Evolutionary conservation across 2,797 vertebrate species (phyloP).

Genomic region (Amniataba percoides): DNA sequence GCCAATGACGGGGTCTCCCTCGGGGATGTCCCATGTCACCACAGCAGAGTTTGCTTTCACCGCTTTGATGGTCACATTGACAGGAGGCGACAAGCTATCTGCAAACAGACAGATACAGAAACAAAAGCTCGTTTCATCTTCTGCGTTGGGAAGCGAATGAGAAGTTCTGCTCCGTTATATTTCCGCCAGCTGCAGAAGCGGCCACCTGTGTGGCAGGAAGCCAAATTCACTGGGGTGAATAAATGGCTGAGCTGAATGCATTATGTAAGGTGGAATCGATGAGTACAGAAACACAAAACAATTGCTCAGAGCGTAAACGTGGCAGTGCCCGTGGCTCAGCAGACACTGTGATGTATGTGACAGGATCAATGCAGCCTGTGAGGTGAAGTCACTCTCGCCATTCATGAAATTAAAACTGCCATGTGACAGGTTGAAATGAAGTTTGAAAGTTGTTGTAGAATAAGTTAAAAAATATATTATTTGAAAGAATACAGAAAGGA

Average conservation of each 20-base stretch:
- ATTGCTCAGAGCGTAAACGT: slow-evolving; percentile 5
- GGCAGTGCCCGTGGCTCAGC: not conserved
- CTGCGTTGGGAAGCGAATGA: slow-evolving; percentile 19
- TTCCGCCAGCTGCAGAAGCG: slow-evolving; percentile 12
- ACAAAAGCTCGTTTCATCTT: slow-evolving; percentile 30
- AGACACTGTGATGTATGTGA: not conserved
- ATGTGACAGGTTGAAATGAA: not conserved
- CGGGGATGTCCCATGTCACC: slow-evolving; percentile 96
- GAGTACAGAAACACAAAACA: slow-evolving; percentile 27
- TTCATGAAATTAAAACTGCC: slow-evolving; percentile 2
- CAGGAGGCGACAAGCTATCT: slow-evolving; percentile 94
- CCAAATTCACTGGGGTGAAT: slow-evolving; percentile 27
- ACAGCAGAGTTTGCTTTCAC: slow-evolving; percentile 94
- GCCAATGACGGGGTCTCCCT: slow-evolving; percentile 94
- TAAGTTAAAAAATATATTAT: not conserved
- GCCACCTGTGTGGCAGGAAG: slow-evolving; percentile 3
- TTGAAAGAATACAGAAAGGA: not conserved
- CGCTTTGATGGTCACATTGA: slow-evolving; percentile 94
- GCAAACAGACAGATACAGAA: slow-evolving; percentile 50
- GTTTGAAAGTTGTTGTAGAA: not conserved
- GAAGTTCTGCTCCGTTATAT: slow-evolving; percentile 19
- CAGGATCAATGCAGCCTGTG: not conserved
- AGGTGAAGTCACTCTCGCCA: not conserved
- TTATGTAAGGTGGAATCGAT: slow-evolving; percentile 27
- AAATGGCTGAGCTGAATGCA: slow-evolving; percentile 46